phyloP scores from a whole-genome alignment of 1,140 invertebrate genomes.

The Choristoneura fumiferana region DNA sequence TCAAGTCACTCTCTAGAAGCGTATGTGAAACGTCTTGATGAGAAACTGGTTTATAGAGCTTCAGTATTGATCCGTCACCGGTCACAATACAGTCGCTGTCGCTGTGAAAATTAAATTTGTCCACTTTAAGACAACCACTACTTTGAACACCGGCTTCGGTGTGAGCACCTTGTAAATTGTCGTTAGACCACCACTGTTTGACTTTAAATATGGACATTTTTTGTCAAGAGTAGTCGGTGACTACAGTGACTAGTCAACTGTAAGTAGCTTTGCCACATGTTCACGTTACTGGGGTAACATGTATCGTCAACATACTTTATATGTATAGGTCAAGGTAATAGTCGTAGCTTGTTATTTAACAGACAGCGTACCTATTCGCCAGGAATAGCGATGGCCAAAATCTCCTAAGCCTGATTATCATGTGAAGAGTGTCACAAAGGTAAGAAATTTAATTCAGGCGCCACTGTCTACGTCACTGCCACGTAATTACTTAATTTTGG shows the following conservation, averaged over 20 bases:
- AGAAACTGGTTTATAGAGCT: constrained; percentile 56
- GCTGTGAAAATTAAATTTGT: constrained; percentile 59
- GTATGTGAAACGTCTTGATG: constrained; percentile 38
- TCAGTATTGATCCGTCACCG: constrained; percentile 46
- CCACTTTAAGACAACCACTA: constrained; percentile 53
- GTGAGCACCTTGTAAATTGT: constrained; percentile 43
- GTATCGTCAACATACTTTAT: neutral
- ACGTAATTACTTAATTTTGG: no score
- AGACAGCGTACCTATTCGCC: no score
- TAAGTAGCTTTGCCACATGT: neutral
- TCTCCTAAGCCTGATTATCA: no score
- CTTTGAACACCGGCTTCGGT: constrained; percentile 43
- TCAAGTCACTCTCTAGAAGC: constrained; percentile 53
- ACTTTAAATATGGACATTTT: constrained; percentile 67
- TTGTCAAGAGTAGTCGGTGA: neutral
- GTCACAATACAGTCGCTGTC: constrained; percentile 63
- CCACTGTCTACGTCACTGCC: no score
- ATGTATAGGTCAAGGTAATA: neutral
- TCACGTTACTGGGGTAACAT: constrained; percentile 1
- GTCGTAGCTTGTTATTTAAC: no score
- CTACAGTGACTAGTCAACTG: neutral
- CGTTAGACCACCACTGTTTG: constrained; percentile 66
- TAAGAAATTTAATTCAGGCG: no score
- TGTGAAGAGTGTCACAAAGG: no score
- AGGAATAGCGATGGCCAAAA: no score